Conservation (phyloP, 2,888 invertebrate genomes). For the Ommatoiulus sabulosus region DNA sequence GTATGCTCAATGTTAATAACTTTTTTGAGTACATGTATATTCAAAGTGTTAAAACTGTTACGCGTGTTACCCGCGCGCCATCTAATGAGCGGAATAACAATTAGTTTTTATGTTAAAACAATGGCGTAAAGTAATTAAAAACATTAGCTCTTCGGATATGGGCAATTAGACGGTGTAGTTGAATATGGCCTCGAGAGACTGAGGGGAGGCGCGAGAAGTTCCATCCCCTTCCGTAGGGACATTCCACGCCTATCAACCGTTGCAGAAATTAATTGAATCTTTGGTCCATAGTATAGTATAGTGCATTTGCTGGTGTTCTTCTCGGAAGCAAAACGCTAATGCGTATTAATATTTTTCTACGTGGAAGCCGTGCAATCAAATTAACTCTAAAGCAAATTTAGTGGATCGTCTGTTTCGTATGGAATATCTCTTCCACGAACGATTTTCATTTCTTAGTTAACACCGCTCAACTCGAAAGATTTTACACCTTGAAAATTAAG, state of each 20-base stretch:
- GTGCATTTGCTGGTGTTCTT: constrained; percentile 1
- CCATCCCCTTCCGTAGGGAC: not conserved
- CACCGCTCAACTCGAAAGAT: no score
- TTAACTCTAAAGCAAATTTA: not conserved
- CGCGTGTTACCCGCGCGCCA: not conserved
- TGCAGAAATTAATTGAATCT: constrained; percentile 11
- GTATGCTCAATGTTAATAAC: not conserved
- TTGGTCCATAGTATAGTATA: constrained; percentile 6
- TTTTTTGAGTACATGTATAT: not conserved
- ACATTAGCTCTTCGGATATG: not conserved
- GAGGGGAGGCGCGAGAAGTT: not conserved
- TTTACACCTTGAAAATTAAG: no score
- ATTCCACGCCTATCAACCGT: constrained; percentile 25
- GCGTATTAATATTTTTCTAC: constrained; percentile 19
- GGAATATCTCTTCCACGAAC: no score
- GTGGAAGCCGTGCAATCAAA: not conserved
- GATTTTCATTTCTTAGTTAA: no score
- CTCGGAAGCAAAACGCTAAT: constrained; percentile 12
- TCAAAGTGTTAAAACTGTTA: not conserved
- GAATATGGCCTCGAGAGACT: not conserved
- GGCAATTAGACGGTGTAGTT: not conserved
- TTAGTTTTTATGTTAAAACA: not conserved
- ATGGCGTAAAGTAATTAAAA: not conserved
- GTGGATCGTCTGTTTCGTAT: not conserved
- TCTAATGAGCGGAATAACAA: not conserved